Percentiles rank a stretch among this genome's conserved stretches.
phyloP scores from a whole-genome alignment of 2,797 vertebrate genomes.

The Dryobates pubescens region DNA sequence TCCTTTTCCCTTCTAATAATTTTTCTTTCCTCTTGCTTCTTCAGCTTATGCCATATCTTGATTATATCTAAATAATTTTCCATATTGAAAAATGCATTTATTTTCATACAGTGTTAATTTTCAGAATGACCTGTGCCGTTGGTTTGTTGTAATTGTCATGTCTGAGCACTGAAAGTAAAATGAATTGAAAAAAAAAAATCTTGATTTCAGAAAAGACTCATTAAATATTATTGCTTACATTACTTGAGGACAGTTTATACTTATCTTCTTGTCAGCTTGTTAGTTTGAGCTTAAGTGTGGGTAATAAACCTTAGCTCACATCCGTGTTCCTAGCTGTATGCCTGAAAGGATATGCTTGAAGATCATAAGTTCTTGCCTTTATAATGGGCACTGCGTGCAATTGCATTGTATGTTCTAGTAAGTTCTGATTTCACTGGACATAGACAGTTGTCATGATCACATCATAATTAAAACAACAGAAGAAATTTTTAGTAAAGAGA shows the following conservation, averaged over 20 bases:
- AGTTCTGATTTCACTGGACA: background rate
- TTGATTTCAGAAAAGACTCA: background rate
- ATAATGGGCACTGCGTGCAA: slow-evolving; percentile 11
- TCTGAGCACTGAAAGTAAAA: slow-evolving; percentile 13
- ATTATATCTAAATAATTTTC: background rate
- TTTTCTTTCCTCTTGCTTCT: background rate
- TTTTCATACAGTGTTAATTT: slow-evolving; percentile 8
- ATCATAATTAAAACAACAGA: background rate
- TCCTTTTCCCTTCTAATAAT: background rate
- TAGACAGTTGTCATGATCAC: background rate
- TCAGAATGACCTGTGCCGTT: background rate
- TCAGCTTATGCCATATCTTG: background rate
- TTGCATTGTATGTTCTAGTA: background rate
- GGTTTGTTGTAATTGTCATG: background rate
- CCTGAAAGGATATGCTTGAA: slow-evolving; percentile 31
- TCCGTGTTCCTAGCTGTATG: slow-evolving; percentile 10
- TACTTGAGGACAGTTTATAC: slow-evolving; percentile 26
- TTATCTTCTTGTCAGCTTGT: slow-evolving; percentile 26
- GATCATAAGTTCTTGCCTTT: slow-evolving; percentile 34
- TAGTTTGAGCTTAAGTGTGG: slow-evolving; percentile 48
- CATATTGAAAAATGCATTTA: background rate
- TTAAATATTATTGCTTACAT: slow-evolving; percentile 40
- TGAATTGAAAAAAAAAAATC: background rate
- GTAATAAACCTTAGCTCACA: slow-evolving; percentile 42
- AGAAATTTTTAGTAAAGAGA: background rate